A percentile compares a stretch with the other conserved stretches of the same genome.
Conservation (phyloP, 92 coral and sea anemone species). For the Phymanthus crucifer region DNA sequence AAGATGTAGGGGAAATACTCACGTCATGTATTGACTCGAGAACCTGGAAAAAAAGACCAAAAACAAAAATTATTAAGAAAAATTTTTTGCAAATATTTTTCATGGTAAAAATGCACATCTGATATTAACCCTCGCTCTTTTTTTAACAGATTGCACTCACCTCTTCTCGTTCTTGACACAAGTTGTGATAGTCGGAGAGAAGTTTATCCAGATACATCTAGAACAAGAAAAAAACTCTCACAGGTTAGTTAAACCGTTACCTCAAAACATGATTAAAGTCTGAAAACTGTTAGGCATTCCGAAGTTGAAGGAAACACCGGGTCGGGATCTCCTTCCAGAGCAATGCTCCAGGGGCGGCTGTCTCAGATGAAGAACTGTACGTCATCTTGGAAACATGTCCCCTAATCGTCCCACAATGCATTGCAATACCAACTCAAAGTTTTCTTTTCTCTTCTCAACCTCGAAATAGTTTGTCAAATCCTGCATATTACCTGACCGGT, state of each 20-base stretch:
- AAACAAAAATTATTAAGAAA: background rate
- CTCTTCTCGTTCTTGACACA: conserved; percentile 91
- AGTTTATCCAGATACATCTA: conserved; percentile 74
- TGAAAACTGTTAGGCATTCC: no score
- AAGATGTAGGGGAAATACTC: conserved; percentile 26
- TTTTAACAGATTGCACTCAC: conserved; percentile 32
- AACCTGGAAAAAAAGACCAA: conserved; percentile 44
- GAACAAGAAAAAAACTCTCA: background rate
- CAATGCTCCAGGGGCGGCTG: no score
- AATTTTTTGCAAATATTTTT: no score
- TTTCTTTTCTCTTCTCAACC: no score
- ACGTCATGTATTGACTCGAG: conserved; percentile 81
- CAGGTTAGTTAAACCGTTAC: background rate
- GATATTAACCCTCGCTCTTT: background rate
- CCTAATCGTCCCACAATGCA: no score
- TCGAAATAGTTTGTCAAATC: no score
- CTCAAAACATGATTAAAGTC: background rate
- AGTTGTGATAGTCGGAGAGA: conserved; percentile 66
- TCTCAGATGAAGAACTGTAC: no score
- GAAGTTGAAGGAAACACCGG: no score
- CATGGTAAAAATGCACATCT: background rate
- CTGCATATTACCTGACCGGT: conserved; percentile 34
- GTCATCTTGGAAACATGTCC: no score
- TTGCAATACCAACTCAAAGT: no score
- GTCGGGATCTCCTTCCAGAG: no score